phyloP scores from a whole-genome alignment of 2,113 vertebrate species.

The Petromus typicus region DNA sequence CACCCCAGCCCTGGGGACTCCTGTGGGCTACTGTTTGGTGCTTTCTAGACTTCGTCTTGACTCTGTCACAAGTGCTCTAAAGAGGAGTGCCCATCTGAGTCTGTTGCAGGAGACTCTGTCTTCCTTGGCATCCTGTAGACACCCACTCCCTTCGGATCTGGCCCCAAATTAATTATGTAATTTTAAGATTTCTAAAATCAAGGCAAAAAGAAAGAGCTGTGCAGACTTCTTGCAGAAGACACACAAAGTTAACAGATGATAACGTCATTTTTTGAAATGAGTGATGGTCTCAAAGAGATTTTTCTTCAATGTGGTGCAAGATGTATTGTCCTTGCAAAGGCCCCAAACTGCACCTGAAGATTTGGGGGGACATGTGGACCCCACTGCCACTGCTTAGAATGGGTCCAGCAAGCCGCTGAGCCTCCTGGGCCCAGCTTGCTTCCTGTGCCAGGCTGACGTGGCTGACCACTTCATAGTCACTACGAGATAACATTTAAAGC shows the following conservation, averaged over 20 bases:
- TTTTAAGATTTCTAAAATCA: neutral
- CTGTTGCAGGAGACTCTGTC: neutral
- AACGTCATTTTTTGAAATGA: neutral
- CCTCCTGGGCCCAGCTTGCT: neutral
- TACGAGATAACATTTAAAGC: neutral
- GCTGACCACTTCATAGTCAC: neutral
- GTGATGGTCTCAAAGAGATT: neutral
- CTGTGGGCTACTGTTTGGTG: accelerated
- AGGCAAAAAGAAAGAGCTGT: neutral
- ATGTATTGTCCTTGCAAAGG: neutral
- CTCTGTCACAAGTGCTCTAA: neutral
- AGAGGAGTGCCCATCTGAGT: neutral
- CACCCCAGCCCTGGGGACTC: too few species aligned
- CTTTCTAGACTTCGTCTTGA: neutral
- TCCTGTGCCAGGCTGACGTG: neutral
- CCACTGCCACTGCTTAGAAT: too few species aligned
- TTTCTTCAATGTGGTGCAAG: neutral
- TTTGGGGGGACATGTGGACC: accelerated
- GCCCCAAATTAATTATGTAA: neutral
- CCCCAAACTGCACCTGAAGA: neutral
- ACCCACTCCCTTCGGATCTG: neutral
- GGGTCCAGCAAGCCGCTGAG: too few species aligned
- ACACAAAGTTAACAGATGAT: neutral
- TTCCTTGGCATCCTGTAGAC: neutral
- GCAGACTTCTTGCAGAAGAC: neutral